A percentile compares a stretch with the other conserved stretches of the same genome.
These are phyloP conservation scores for Caenorhabditis inopinata DNA, from an alignment of 1,140 invertebrate genomes.

Conservation along the genomic window DNA sequence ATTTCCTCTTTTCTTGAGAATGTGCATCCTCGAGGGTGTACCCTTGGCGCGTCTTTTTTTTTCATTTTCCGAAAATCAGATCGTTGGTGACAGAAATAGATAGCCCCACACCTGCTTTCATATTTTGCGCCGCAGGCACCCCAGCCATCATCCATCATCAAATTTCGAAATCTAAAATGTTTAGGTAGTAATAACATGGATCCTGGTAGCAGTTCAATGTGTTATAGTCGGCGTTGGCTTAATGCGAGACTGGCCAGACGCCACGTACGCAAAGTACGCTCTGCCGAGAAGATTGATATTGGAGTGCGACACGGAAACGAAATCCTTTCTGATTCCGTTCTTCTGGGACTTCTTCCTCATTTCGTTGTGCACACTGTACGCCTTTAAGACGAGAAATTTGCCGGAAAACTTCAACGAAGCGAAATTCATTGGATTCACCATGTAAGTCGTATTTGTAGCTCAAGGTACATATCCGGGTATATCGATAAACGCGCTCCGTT, in stretches of 20 bases:
- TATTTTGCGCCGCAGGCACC: no score
- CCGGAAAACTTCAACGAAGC: constrained; percentile 86
- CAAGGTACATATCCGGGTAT: no score
- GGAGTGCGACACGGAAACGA: constrained; percentile 60
- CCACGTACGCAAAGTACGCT: constrained; percentile 52
- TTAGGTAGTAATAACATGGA: constrained; percentile 66
- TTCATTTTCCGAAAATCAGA: no score
- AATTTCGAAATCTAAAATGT: constrained; percentile 28
- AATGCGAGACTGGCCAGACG: constrained; percentile 74
- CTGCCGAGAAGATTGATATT: constrained; percentile 39
- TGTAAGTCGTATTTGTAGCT: constrained; percentile 48
- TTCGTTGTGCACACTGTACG: constrained; percentile 79
- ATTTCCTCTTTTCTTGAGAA: no score
- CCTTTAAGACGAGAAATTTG: constrained; percentile 81
- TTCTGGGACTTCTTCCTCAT: constrained; percentile 80
- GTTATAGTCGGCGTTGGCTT: constrained; percentile 75
- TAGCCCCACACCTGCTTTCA: no score
- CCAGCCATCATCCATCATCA: background rate
- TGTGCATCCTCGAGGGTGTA: no score
- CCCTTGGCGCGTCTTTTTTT: no score
- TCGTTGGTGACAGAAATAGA: no score
- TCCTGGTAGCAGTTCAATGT: constrained; percentile 75
- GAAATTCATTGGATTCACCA: constrained; percentile 79
- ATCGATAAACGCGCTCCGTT: no score
- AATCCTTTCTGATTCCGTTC: constrained; percentile 76